Evolutionary conservation across 2,113 vertebrate genomes (phyloP).

Genomic region (Syngnathus typhle): DNA sequence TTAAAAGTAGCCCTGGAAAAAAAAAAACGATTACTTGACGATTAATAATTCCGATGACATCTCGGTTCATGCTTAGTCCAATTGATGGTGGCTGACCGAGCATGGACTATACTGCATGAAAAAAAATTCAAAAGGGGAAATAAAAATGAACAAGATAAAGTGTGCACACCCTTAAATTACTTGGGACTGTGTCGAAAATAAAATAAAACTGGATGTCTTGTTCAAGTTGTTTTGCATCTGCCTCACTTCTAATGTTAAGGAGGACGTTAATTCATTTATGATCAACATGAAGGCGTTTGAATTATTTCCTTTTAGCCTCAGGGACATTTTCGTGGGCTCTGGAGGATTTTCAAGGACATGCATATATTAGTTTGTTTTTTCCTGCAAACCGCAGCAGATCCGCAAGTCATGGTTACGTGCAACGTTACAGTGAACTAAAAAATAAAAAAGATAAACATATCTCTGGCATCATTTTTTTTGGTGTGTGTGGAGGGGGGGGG

Average conservation of each 20-base stretch:
- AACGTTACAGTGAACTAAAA: neutral
- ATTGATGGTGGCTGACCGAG: neutral
- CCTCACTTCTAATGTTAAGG: constrained; percentile 11
- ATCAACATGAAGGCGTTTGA: constrained; percentile 11
- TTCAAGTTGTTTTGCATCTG: neutral
- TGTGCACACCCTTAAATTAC: no score
- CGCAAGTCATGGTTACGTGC: neutral
- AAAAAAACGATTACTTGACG: neutral
- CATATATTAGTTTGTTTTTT: neutral
- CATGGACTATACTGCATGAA: neutral
- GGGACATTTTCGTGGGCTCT: constrained; percentile 11
- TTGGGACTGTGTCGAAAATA: no score
- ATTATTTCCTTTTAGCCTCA: constrained; percentile 12
- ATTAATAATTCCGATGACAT: neutral
- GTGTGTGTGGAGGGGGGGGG: neutral
- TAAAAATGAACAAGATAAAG: no score
- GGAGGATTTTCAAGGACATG: constrained; percentile 2
- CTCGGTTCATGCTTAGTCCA: no score
- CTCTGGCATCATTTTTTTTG: neutral
- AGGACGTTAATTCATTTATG: constrained; percentile 18
- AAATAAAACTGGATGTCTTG: neutral
- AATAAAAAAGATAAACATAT: neutral
- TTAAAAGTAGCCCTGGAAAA: neutral
- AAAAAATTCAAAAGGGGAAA: no score
- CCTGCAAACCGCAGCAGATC: neutral